These are phyloP conservation scores for Delphinapterus leucas DNA, from an alignment of 2,113 vertebrate genomes.

Conservation along the genomic window DNA sequence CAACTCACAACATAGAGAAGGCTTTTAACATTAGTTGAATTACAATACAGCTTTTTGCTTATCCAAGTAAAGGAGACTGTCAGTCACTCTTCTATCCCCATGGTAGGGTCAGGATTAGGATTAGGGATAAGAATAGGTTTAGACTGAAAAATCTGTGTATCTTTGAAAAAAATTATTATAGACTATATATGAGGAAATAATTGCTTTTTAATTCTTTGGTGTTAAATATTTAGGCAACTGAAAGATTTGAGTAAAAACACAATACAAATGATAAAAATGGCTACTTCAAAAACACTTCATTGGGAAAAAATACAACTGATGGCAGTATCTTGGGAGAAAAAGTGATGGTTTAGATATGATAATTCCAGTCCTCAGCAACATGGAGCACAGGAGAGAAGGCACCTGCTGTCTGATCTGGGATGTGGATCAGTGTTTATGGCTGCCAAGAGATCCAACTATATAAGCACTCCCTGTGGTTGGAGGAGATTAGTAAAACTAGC, in stretches of 20 bases:
- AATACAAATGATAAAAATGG: background rate
- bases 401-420: accelerated
- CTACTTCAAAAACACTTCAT: background rate
- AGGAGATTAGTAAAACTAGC: background rate
- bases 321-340: background rate
- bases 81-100: background rate
- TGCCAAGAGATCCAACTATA: background rate
- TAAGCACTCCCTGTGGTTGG: background rate
- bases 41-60: background rate
- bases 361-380: background rate
- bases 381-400: accelerated
- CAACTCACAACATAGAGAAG: background rate
- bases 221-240: background rate
- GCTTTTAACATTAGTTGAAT: background rate
- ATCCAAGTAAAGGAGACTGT: background rate
- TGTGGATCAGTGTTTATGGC: background rate
- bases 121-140: background rate
- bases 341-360: background rate
- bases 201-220: background rate
- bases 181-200: background rate
- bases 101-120: background rate
- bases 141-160: background rate
- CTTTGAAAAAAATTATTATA: background rate
- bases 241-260: background rate
- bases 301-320: background rate